These are phyloP conservation scores for Drosophila helvetica DNA, from an alignment of 2,888 invertebrate genomes.

Conservation along the genomic window DNA sequence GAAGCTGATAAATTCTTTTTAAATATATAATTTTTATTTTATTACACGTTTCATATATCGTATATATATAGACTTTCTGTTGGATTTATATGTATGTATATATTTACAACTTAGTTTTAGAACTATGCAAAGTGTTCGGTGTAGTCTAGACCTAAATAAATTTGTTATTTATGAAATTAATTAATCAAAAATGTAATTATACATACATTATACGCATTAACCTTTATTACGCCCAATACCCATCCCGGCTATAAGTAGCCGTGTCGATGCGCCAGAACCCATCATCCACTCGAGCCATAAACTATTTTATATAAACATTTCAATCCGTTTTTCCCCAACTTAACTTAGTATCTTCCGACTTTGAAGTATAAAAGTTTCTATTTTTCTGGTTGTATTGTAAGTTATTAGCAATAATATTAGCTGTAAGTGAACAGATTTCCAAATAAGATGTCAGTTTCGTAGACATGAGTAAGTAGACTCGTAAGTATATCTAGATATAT, in stretches of 20 bases:
- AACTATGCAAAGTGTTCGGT: constrained; percentile 68
- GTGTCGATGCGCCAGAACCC: constrained; percentile 12
- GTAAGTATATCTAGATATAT: constrained; percentile 43
- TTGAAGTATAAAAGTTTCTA: constrained; percentile 64
- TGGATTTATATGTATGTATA: constrained; percentile 50
- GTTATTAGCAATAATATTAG: constrained; percentile 37
- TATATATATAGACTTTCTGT: constrained; percentile 69
- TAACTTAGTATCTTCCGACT: constrained; percentile 34
- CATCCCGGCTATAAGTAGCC: background rate
- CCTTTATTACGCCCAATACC: constrained; percentile 15
- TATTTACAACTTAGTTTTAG: constrained; percentile 70
- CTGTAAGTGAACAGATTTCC: constrained; percentile 49
- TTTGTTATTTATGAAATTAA: constrained; percentile 66
- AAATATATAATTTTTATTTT: constrained; percentile 73
- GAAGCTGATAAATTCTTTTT: constrained; percentile 55
- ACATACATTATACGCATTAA: constrained; percentile 46
- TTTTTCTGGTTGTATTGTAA: constrained; percentile 18
- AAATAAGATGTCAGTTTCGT: constrained; percentile 58
- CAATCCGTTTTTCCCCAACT: constrained; percentile 44
- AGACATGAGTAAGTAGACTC: constrained; percentile 23
- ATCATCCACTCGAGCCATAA: background rate
- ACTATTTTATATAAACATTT: constrained; percentile 2
- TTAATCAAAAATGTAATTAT: constrained; percentile 59
- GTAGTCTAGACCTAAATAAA: constrained; percentile 60
- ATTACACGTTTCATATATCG: constrained; percentile 75